Evolutionary conservation across 2,888 invertebrate genomes (phyloP), one percentile per base, ranked within the genome.

Genomic region (Achlya flavicornis): DNA sequence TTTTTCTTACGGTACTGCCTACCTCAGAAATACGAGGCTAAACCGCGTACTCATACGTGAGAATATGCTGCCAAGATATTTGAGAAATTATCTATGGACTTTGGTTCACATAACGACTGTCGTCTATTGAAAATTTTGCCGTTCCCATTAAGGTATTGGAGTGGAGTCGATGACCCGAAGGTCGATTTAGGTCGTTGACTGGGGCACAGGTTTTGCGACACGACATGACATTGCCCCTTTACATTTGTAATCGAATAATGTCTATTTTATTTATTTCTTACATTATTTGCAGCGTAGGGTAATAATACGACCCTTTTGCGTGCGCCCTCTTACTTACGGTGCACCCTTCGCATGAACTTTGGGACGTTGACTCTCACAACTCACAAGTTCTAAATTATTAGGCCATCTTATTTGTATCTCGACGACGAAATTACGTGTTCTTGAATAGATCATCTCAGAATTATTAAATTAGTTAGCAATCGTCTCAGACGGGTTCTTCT

Each of bases 331-430:
- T 72, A 73, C 77, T 76, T 76, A 74, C 79, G 76, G 76, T 74
- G 77, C 83, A 82, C 84, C 83, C 83, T 84, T 77, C 84, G 74
- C 69, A 75, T 83, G 82, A 82, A 84, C 83, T 78, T 78, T 73
- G 69, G 83, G 83, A 76, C 83, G 77, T 84, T 84, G 83, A 84
- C 83, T 81, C 79, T 38, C 11, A 41, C 14, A 59, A 38, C 79
- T 38, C 11, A 41, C 14, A 59, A 38, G 58, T 32, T 58, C 58
- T 35, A 3, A 11, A 16, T 58, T 35, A 58, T 35, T 58, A 58
- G 58, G 58, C 58, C 58, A 58, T 58, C 58, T 32, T 58, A 58
- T 38, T 59, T 59, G 59, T 38, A 58, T 41, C 59, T 41, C 59
- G 43, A 43, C 14, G 43, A 43, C 14, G 14, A 43, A 43, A 43